A percentile compares a stretch with the other conserved stretches of the same genome.
These are phyloP conservation scores for Lepas anatifera DNA, from an alignment of 2,888 invertebrate genomes.

Conservation along the genomic window DNA sequence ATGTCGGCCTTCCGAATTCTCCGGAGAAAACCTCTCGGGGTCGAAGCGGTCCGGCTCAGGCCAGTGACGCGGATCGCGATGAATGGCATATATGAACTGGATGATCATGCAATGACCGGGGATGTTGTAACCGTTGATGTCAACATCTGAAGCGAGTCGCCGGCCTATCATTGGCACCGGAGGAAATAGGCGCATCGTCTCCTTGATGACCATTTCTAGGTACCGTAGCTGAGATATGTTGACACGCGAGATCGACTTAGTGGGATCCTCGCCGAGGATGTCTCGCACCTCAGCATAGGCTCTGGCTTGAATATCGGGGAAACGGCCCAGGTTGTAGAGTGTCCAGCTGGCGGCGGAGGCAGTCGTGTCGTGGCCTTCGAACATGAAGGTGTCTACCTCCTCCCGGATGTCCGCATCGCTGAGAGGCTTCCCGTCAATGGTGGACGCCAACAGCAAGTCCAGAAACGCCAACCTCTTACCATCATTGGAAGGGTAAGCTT, in stretches of 20 bases:
- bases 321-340: conserved; percentile 63
- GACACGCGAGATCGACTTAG: neutral
- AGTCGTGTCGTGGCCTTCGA: conserved; percentile 50
- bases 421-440: conserved; percentile 47
- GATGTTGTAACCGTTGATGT: neutral
- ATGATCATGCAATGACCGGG: neutral
- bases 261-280: neutral
- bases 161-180: neutral
- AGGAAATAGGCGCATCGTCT: neutral
- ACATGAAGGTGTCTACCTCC: conserved; percentile 41
- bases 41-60: neutral
- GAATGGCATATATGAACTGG: neutral
- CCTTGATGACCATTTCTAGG: neutral
- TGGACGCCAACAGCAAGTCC: conserved; percentile 74
- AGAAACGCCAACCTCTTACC: conserved; percentile 83
- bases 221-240: neutral
- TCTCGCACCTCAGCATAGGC: neutral
- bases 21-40: neutral
- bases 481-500: too few species aligned
- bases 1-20: neutral
- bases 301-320: conserved; percentile 50
- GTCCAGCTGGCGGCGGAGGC: conserved; percentile 78
- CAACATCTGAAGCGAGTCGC: neutral
- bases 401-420: conserved; percentile 34
- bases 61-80: too few species aligned